Base-by-base conservation (phyloP, 2,797 vertebrate species). In the Gallinago solitaria region DNA sequence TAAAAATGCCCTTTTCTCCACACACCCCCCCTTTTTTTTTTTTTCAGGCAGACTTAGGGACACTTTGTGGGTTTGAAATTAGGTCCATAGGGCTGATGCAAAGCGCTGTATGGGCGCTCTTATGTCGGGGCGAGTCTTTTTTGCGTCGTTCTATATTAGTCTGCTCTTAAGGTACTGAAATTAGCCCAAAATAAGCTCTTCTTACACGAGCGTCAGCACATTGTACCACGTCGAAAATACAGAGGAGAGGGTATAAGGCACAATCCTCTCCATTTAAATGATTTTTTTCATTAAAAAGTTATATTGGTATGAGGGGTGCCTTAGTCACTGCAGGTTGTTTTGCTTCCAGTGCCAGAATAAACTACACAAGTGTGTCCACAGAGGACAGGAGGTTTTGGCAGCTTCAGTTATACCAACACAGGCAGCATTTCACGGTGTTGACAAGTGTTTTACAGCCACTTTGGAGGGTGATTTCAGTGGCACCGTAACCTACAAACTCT, bases 401-500 rank as follows among this genome's bases (percentile, higher is more conserved):
- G 89, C 84, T 43, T 59, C 75, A 91, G 78, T 93, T 91, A 65
- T 39, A 89, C 91, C 91, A 93, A 91, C 94, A 95, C 87, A 61
- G 67, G 95, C 95, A 87, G 87, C 12, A 0, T 93, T 94, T 85
- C 3, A 6, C 48, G 3, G 93, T 95, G 96, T 89, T 95, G 94
- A 96, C 96, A 96, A 95, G 91, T 56, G 87, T 95, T 97, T 97
- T 95, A 97, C 95, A 96, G 93, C 96, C 95, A 97, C 96, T 97
- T 95, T 77, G 94, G 94, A 97, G 89, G 82, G 48, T 92, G 95
- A 87, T 95, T 97, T 85, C 89, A 77, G 95, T 96, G 96, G 89
- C 94, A 74, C 89, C 85, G 91, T 80, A 93, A 95, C 94, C 91
- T 92, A 30, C 93, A 85, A 83, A 77, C 91, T 20, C 91, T 20